These are phyloP conservation scores for Orientallactaga bullata DNA, from an alignment of 2,113 vertebrate genomes.

Conservation along the genomic window DNA sequence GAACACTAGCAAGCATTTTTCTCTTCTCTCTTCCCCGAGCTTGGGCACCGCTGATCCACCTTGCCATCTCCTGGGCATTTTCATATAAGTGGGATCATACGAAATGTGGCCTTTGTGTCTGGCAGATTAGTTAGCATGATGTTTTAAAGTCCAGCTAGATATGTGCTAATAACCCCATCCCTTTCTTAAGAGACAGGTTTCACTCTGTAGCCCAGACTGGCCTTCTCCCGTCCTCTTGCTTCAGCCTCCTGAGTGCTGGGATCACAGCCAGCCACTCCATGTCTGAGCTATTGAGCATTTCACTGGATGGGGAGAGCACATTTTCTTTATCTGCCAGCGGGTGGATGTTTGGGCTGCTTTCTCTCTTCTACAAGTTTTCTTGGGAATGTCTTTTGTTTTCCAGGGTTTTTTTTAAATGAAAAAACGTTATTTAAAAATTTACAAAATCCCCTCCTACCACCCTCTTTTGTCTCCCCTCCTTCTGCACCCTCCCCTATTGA, in stretches of 20 bases:
- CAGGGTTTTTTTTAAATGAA: too few species aligned
- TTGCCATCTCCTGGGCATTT: not conserved
- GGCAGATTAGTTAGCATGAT: not conserved
- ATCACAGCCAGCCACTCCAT: not conserved
- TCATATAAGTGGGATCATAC: not conserved
- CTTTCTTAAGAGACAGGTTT: too few species aligned
- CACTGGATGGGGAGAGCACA: not conserved
- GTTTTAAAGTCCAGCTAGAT: not conserved
- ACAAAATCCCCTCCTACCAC: too few species aligned
- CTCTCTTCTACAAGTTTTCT: not conserved
- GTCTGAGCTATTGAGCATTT: not conserved
- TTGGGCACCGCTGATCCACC: not conserved
- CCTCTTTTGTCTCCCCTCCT: too few species aligned
- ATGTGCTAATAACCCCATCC: not conserved
- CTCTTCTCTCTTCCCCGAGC: rapidly evolving
- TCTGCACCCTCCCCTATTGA: too few species aligned
- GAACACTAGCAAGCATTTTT: not conserved
- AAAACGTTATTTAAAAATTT: too few species aligned
- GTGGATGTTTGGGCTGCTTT: not conserved
- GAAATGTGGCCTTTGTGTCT: not conserved
- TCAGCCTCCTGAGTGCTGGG: not conserved
- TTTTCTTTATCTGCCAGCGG: not conserved
- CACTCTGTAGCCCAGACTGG: not conserved
- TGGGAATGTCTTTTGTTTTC: too few species aligned
- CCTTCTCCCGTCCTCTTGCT: too few species aligned